phyloP scores from a whole-genome alignment of 2,888 invertebrate species.

The Therioaphis trifolii region DNA sequence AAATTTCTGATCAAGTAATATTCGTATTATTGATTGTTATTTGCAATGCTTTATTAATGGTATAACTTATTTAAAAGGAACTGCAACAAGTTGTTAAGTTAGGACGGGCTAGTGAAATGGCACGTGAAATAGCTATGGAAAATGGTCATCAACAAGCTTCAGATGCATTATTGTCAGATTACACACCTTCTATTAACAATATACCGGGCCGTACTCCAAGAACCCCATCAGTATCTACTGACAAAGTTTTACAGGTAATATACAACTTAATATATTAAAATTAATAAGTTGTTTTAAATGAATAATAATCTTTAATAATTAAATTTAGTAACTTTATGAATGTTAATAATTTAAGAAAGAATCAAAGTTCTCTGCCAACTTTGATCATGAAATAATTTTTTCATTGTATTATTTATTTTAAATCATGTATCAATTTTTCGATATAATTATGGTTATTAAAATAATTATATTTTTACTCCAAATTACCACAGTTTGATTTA shows the following conservation, averaged over 20 bases:
- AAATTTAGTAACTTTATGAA: too few relatives aligned
- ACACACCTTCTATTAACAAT: slow-evolving; percentile 79
- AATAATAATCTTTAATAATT: too few relatives aligned
- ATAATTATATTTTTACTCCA: too few relatives aligned
- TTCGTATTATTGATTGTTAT: not conserved
- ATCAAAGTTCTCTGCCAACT: too few relatives aligned
- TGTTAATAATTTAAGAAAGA: too few relatives aligned
- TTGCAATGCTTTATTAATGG: slow-evolving; percentile 67
- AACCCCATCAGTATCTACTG: slow-evolving; percentile 86
- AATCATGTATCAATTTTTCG: too few relatives aligned
- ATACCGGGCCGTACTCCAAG: slow-evolving; percentile 77
- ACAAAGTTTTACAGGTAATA: slow-evolving; percentile 74
- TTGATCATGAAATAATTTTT: too few relatives aligned
- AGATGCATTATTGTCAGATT: slow-evolving; percentile 90
- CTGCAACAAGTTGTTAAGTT: slow-evolving; percentile 91
- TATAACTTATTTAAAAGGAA: slow-evolving; percentile 71
- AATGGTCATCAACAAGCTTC: slow-evolving; percentile 80
- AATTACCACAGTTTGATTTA: too few relatives aligned
- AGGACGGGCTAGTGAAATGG: slow-evolving; percentile 89
- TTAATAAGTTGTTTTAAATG: too few relatives aligned
- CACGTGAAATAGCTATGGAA: slow-evolving; percentile 87
- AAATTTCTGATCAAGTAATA: slow-evolving; percentile 82
- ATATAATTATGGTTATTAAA: too few relatives aligned
- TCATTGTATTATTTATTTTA: too few relatives aligned
- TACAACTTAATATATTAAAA: not conserved